Evolutionary conservation across 2,113 vertebrate genomes (phyloP).

Genomic region (Urocitellus parryii): DNA sequence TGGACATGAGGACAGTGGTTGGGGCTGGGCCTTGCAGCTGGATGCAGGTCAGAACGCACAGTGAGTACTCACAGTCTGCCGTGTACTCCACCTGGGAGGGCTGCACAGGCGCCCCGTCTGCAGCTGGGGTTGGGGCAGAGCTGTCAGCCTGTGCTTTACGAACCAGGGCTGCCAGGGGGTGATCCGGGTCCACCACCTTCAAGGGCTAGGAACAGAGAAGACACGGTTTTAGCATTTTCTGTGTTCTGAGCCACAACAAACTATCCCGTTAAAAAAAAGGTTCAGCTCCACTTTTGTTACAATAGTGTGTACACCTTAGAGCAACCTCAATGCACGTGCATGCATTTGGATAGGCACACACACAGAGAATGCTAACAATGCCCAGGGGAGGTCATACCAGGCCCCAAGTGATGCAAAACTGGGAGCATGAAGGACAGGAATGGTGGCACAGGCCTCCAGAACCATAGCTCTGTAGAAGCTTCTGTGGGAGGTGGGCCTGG

Average conservation of each 20-base stretch:
- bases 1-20: too few species aligned
- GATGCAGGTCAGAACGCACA: too few species aligned
- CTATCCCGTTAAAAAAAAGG: not conserved
- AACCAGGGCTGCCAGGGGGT: conserved; percentile 95
- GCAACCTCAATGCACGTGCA: not conserved
- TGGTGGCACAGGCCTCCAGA: not conserved
- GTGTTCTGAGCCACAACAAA: fast-evolving
- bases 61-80: conserved; percentile 93
- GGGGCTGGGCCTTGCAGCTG: not conserved
- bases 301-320: fast-evolving
- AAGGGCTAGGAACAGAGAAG: conserved; percentile 90
- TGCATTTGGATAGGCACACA: too few species aligned
- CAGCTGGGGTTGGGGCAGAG: conserved; percentile 84
- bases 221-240: not conserved
- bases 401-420: not conserved
- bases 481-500: too few species aligned
- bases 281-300: too few species aligned
- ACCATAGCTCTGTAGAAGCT: not conserved
- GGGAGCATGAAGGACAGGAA: not conserved
- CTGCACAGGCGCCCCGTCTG: conserved; percentile 83
- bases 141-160: conserved; percentile 94
- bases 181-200: conserved; percentile 97
- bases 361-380: not conserved
- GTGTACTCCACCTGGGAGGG: conserved; percentile 90
- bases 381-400: not conserved